Conservation (phyloP, 2,797 vertebrate species). For the Fistularia commersonii region DNA sequence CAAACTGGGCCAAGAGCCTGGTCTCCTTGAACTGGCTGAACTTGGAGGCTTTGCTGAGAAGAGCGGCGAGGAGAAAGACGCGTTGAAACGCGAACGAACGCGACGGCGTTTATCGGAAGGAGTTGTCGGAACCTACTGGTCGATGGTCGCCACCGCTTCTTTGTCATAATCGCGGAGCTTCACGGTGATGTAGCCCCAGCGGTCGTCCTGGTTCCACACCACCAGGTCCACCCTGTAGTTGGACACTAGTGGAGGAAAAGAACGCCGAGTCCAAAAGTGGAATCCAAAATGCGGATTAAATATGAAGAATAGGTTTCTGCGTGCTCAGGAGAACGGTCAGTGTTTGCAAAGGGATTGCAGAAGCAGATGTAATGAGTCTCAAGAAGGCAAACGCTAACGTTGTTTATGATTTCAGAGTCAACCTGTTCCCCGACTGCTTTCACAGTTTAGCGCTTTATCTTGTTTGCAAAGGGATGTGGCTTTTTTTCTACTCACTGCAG, state of each 20-base stretch:
- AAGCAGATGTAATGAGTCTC: too few species aligned
- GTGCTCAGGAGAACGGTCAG: too few species aligned
- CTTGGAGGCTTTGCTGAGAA: constrained; percentile 50
- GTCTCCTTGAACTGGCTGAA: constrained; percentile 62
- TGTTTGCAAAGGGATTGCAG: too few species aligned
- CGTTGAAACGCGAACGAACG: background rate
- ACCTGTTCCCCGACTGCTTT: too few species aligned
- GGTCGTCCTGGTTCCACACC: constrained; percentile 67
- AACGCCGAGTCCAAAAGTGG: background rate
- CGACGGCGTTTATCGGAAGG: too few species aligned
- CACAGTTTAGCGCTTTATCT: too few species aligned
- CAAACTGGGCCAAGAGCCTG: constrained; percentile 65
- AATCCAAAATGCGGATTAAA: too few species aligned
- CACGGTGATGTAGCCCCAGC: constrained; percentile 67
- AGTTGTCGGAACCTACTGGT: constrained; percentile 64
- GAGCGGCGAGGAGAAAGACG: background rate
- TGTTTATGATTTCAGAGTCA: too few species aligned
- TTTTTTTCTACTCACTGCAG: constrained; percentile 68
- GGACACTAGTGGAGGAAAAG: constrained; percentile 45
- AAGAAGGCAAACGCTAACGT: too few species aligned
- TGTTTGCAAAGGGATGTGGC: too few species aligned
- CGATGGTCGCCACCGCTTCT: constrained; percentile 55
- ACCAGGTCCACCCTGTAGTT: constrained; percentile 68
- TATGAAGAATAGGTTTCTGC: too few species aligned
- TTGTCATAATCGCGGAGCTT: constrained; percentile 50